These are phyloP conservation scores for Struthidea cinerea DNA, from an alignment of 2,113 vertebrate species.

Conservation along the genomic window DNA sequence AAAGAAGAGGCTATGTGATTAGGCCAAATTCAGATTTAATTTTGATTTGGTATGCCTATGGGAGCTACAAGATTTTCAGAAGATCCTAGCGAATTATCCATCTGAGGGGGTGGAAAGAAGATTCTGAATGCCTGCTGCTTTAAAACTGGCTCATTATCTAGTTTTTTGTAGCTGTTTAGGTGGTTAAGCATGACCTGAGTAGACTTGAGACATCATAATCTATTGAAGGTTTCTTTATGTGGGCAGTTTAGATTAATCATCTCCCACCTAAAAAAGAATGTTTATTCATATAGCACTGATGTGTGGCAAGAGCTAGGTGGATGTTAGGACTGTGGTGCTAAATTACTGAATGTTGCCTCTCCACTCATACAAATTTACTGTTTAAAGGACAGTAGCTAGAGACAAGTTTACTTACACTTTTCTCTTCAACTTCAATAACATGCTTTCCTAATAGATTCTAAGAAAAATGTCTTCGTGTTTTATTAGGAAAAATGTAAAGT, in stretches of 20 bases:
- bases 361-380: neutral
- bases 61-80: neutral
- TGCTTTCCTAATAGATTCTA: neutral
- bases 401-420: neutral
- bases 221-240: neutral
- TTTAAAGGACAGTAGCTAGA: neutral
- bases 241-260: neutral
- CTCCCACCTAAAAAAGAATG: neutral
- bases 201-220: neutral
- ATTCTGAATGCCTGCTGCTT: neutral
- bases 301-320: neutral
- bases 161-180: neutral
- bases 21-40: neutral
- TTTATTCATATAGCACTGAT: fast-evolving
- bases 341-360: neutral
- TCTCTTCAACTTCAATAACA: neutral
- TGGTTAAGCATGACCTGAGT: neutral
- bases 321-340: neutral
- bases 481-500: neutral
- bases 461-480: neutral
- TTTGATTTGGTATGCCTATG: neutral
- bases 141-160: neutral
- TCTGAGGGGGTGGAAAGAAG: neutral
- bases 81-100: neutral
- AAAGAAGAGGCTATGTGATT: neutral